Conservation (phyloP, 1,140 invertebrate species). For the Himalopsyche phryganea region DNA sequence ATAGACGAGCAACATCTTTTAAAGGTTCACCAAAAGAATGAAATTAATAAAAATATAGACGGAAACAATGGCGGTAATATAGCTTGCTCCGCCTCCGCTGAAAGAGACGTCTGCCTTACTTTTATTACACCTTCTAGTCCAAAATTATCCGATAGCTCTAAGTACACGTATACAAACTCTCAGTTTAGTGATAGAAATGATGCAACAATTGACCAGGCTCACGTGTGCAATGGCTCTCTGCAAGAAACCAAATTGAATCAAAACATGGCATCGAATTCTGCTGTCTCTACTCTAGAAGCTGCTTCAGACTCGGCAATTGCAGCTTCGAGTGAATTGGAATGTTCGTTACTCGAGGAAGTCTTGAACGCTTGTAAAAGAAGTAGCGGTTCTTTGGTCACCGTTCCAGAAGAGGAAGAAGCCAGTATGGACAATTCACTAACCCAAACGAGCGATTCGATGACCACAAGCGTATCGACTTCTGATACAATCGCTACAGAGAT, state of each 20-base stretch:
- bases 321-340: conserved; percentile 38
- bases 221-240: too few relatives aligned
- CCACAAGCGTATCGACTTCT: conserved; percentile 62
- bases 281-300: too few relatives aligned
- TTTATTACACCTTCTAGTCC: too few relatives aligned
- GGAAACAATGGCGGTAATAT: conserved; percentile 32
- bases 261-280: too few relatives aligned
- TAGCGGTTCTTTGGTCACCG: conserved; percentile 51
- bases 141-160: neutral
- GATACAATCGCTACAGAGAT: conserved; percentile 62
- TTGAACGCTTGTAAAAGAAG: conserved; percentile 45
- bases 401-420: conserved; percentile 63
- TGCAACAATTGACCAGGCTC: too few relatives aligned
- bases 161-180: neutral
- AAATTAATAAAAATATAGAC: conserved; percentile 49
- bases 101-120: conserved; percentile 37
- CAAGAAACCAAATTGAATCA: too few relatives aligned
- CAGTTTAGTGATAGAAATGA: too few relatives aligned
- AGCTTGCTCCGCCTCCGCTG: neutral
- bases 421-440: conserved; percentile 35
- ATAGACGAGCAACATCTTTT: conserved; percentile 44
- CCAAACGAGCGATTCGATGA: conserved; percentile 61
- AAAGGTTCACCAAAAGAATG: conserved; percentile 51
- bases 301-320: neutral
- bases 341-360: conserved; percentile 48